A percentile compares a stretch with the other conserved stretches of the same genome.
Conservation (phyloP, 2,113 vertebrate species). For the Emberiza fucata region DNA sequence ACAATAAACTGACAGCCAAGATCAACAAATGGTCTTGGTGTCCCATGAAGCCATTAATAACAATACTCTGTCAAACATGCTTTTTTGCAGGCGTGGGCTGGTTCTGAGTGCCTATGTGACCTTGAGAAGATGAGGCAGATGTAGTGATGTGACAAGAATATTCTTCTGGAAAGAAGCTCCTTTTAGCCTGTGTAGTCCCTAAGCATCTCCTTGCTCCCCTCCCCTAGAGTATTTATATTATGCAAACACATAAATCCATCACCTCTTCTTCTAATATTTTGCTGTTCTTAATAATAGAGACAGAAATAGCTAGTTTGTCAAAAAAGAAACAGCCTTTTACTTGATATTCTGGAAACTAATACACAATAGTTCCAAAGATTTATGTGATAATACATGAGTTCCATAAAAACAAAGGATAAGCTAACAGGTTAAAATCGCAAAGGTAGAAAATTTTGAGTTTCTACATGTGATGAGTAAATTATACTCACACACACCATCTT, state of each 20-base stretch:
- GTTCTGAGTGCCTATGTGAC: background rate
- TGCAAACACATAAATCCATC: background rate
- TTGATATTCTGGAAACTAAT: background rate
- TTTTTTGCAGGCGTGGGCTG: background rate
- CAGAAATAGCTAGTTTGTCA: background rate
- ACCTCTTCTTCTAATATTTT: background rate
- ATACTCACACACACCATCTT: background rate
- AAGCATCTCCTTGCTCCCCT: background rate
- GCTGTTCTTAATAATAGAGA: background rate
- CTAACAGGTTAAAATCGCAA: background rate
- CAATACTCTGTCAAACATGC: background rate
- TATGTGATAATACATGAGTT: background rate
- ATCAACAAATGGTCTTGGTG: slow-evolving; percentile 13
- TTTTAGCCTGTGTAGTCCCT: background rate
- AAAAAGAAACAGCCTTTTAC: background rate
- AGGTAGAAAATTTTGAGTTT: background rate
- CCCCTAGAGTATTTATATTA: background rate
- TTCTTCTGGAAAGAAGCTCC: background rate
- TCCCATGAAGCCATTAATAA: background rate
- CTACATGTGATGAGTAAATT: background rate
- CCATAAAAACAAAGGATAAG: background rate
- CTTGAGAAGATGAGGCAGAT: background rate
- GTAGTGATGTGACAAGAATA: background rate
- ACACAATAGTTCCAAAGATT: background rate
- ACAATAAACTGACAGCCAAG: slow-evolving; percentile 45